Evolutionary conservation across 1,140 invertebrate genomes (phyloP).

Genomic region (Rhopalosiphum padi): DNA sequence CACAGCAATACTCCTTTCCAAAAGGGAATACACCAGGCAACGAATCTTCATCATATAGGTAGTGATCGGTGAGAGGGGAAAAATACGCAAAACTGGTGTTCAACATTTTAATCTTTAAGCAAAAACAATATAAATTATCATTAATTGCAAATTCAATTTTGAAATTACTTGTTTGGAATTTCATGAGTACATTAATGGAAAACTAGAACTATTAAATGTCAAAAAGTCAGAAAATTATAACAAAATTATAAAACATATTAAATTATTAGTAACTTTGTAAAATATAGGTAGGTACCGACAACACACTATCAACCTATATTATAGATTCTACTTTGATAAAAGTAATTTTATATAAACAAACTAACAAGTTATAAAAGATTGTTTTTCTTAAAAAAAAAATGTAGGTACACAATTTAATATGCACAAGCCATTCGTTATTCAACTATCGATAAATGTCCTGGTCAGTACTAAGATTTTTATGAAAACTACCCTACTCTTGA

Average conservation of each 20-base stretch:
- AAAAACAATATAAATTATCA: not conserved
- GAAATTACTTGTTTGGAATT: not conserved
- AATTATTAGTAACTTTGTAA: not conserved
- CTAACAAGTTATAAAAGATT: not conserved
- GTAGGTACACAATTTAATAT: not conserved
- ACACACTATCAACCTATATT: not conserved
- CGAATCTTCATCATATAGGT: no score
- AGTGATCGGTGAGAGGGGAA: no score
- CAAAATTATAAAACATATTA: not conserved
- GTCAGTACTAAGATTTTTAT: not conserved
- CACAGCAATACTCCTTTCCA: no score
- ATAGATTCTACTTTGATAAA: no score
- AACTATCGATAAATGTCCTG: not conserved
- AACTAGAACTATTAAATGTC: not conserved
- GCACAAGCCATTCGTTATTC: not conserved
- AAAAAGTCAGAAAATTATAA: not conserved
- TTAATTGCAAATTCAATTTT: not conserved
- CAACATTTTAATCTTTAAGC: not conserved
- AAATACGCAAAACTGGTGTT: no score
- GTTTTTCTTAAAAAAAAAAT: not conserved
- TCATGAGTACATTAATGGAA: not conserved
- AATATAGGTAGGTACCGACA: not conserved
- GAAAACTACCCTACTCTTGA: not conserved
- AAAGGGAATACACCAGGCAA: no score
- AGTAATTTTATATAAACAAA: no score